These are phyloP conservation scores for Drosophila azteca DNA, from an alignment of 1,140 invertebrate genomes.

Conservation along the genomic window DNA sequence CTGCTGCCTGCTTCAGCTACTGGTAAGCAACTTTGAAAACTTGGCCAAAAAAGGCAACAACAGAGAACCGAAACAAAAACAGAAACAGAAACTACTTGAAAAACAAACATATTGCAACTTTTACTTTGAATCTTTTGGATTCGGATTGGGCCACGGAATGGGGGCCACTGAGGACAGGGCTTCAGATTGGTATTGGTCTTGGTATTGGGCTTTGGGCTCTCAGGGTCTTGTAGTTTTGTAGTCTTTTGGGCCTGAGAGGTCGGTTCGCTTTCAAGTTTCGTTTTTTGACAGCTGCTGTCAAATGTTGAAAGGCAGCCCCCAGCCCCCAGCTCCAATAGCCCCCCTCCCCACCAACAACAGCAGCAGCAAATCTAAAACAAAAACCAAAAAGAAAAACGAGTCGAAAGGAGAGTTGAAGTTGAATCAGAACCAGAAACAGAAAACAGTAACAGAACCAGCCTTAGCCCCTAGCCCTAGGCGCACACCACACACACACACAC, in stretches of 20 bases:
- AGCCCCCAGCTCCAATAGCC: constrained; percentile 67
- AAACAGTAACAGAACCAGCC: neutral
- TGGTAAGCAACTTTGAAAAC: constrained; percentile 33
- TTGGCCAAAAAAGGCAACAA: constrained; percentile 50
- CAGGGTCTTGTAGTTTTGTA: constrained; percentile 35
- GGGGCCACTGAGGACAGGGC: constrained; percentile 4
- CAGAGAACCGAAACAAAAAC: constrained; percentile 16
- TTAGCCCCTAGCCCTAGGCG: constrained; percentile 11
- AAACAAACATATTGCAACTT: constrained; percentile 69
- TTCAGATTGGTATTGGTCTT: constrained; percentile 8
- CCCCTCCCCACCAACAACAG: constrained; percentile 15
- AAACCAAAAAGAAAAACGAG: constrained; percentile 49
- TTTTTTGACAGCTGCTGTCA: constrained; percentile 81
- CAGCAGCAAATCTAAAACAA: constrained; percentile 73
- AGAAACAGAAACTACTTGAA: constrained; percentile 22
- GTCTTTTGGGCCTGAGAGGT: constrained; percentile 62
- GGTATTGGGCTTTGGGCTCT: constrained; percentile 12
- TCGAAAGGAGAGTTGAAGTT: constrained; percentile 15
- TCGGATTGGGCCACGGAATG: neutral
- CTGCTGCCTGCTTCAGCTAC: constrained; percentile 30
- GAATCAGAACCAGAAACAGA: constrained; percentile 22
- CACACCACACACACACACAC: constrained; percentile 44
- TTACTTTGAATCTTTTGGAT: constrained; percentile 51
- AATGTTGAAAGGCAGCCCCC: constrained; percentile 76
- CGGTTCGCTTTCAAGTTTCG: constrained; percentile 77